Evolutionary conservation across 2,113 vertebrate genomes (phyloP), one percentile per base, ranked within the genome.

Genomic region (Microtus ochrogaster): DNA sequence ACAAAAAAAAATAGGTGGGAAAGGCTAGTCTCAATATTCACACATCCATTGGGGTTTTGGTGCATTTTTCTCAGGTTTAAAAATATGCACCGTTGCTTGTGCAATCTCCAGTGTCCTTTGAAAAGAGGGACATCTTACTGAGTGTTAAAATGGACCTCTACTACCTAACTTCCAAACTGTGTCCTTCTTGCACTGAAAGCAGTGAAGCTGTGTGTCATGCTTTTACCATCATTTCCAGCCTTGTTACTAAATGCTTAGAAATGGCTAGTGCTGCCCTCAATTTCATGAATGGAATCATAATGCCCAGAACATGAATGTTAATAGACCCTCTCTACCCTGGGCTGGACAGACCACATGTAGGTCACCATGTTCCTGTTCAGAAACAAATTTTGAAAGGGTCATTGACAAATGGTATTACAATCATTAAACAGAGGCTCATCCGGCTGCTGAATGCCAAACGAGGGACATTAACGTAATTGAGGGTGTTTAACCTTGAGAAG

Each of bases 401-500:
- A 97, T 89, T 97, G 96, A 96, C 81, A 97, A 95, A 95, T 97
- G 91, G 89, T 94, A 97, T 95, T 96, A 94, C 95, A 94, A 91
- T 88, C 89, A 58, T 93, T 95, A 63, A 86, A 94, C 97, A 70
- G 82, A 95, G 72, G 63, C 94, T 96, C 95, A 95, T 92, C 90
- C 92, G 92, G 94, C 92, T 83, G 85, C 30, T 26, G 68, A 96
- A 97, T 96, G 95, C 90, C 94, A 97, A 97, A 97, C 94, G 91
- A 94, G 95, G 39, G 39, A 82, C 94, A 97, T 97, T 97, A 97
- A 95, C 95, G 94, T 95, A 97, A 97, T 86, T 90, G 77, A 95
- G 33, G 66, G 94, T 97, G 63, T 95, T 98, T 97, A 98, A 98
- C 97, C 97, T 98, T 98, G 96, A 96, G 85, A 92, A 91, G 76